Evolutionary conservation across 2,888 invertebrate genomes (phyloP).

Genomic region (Brassicogethes aeneus): DNA sequence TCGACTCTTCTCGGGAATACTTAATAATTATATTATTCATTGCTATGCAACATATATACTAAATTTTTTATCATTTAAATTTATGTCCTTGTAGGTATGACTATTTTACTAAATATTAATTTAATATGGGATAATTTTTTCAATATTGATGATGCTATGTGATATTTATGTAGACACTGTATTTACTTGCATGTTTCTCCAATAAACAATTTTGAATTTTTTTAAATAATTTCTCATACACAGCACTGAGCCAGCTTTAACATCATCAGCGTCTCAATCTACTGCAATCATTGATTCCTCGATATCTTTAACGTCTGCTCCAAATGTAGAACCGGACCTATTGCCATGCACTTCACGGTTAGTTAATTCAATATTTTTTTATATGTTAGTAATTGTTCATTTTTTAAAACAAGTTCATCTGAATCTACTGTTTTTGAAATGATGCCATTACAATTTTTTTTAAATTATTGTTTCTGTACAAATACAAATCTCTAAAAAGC

Average conservation of each 20-base stretch:
- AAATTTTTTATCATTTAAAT: slow-evolving; percentile 6
- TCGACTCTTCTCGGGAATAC: too few relatives aligned
- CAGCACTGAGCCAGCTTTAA: slow-evolving; percentile 8
- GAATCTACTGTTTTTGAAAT: slow-evolving; percentile 6
- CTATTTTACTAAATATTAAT: slow-evolving; percentile 7
- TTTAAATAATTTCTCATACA: slow-evolving; percentile 7
- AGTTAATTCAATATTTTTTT: slow-evolving; percentile 9
- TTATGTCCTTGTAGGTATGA: slow-evolving; percentile 6
- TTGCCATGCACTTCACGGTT: slow-evolving; percentile 9
- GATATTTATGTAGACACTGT: slow-evolving; percentile 5
- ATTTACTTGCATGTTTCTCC: slow-evolving; percentile 3
- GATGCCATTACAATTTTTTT: slow-evolving; percentile 4
- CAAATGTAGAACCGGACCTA: slow-evolving; percentile 7
- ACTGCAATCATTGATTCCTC: slow-evolving; percentile 5
- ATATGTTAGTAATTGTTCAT: slow-evolving; percentile 8
- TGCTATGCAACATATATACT: too few relatives aligned
- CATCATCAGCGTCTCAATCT: slow-evolving; percentile 8
- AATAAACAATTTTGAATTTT: slow-evolving; percentile 2
- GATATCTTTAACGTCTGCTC: slow-evolving; percentile 7
- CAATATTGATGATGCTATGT: slow-evolving; percentile 4
- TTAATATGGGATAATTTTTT: slow-evolving; percentile 5
- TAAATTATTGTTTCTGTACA: slow-evolving; percentile 5
- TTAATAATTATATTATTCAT: too few relatives aligned
- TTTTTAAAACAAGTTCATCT: slow-evolving; percentile 5
- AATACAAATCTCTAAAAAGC: slow-evolving; percentile 5